Conservation (phyloP, 2,888 invertebrate species). For the Uloborus plumipes region DNA sequence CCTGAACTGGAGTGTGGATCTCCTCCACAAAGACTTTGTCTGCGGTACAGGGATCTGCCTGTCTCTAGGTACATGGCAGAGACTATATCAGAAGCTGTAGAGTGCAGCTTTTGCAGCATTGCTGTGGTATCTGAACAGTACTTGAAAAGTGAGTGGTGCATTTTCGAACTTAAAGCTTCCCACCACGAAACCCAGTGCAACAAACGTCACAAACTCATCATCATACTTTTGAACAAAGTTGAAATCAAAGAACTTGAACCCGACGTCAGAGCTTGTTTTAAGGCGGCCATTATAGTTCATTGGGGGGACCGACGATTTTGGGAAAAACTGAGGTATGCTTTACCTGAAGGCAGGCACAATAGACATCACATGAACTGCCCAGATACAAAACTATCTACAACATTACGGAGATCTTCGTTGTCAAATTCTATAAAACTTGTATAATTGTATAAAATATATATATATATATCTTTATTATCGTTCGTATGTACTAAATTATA, state of each 20-base stretch:
- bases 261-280: constrained; percentile 87
- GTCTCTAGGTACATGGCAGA: constrained; percentile 81
- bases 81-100: constrained; percentile 88
- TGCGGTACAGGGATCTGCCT: constrained; percentile 90
- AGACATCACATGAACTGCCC: constrained; percentile 49
- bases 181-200: constrained; percentile 78
- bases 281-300: constrained; percentile 85
- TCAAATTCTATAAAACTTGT: constrained; percentile 63
- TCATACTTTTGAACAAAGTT: constrained; percentile 86
- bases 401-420: constrained; percentile 48
- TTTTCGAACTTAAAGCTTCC: constrained; percentile 89
- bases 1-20: constrained; percentile 81
- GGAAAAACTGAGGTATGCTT: constrained; percentile 89
- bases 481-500: too few species aligned
- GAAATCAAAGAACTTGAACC: constrained; percentile 87
- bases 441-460: constrained; percentile 25
- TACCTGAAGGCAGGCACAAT: constrained; percentile 76
- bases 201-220: constrained; percentile 74
- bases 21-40: constrained; percentile 85
- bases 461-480: too few species aligned
- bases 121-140: constrained; percentile 91
- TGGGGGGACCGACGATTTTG: constrained; percentile 94
- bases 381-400: constrained; percentile 51
- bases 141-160: constrained; percentile 91
- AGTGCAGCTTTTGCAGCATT: constrained; percentile 86